Base-by-base conservation (phyloP, 1,140 invertebrate genomes). In the Scaptomyza graminum region DNA sequence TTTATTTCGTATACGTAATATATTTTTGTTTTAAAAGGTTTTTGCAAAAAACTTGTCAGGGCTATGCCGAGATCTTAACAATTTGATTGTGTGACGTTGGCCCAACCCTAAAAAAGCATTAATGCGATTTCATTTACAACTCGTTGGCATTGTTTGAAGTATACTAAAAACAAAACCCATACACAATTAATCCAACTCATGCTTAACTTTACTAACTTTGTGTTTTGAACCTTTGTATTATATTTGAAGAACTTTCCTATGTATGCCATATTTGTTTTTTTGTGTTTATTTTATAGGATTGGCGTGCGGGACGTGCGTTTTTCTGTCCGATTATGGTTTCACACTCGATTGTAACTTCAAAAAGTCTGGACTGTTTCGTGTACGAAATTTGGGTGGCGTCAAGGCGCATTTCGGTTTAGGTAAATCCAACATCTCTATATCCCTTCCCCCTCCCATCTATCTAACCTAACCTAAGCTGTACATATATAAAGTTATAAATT, bases 331-430 rank as follows among this genome's bases (percentile, higher is more conserved):
- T 92, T 97, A 96, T 91, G 96, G 96, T 88, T 96, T 97, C 93
- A 95, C 94, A 82, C 94, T 97, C 92, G 96, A 97, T 94, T 97
- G 96, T 92, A 96, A 95, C 90, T 97, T 97, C 94, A 96, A 96
- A 94, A 97, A 97, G 92, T 96, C 96, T 74, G 95, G 96, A 80
- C 94, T 97, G 65, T 97, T 97, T 94, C 94, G 96, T 87, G 95
- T 97, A 77, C 93, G 96, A 93, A 97, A 97, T 93, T 94, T 97
- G 76, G 96, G 96, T 91, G 96, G 96, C 77, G 93, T 97, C 90
- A 97, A 97, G 93, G 96, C 96, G 87, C 96, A 96, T 93, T 94
- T 96, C 91, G 95, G 96, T 93, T 93, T 96, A 93, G 95, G 96
- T 96, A 94, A 96, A 91, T 87, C 37, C 47, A 60, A 12, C 11